phyloP scores from a whole-genome alignment of 2,797 vertebrate species.

The Amblyopsis hoosieri region DNA sequence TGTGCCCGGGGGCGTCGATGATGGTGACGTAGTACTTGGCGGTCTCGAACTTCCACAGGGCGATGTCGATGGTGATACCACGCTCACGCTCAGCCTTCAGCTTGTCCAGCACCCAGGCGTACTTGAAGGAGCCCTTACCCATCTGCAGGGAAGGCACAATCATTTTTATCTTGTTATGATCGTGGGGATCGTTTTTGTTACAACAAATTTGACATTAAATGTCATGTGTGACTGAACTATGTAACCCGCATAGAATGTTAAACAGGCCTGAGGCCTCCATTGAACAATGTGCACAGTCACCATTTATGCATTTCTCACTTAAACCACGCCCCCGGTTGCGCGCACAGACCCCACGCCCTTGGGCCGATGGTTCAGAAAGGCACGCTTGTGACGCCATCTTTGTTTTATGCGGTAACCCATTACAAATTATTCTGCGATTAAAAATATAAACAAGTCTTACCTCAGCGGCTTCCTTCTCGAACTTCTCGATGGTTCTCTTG shows the following conservation, averaged over 20 bases:
- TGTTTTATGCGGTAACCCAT: slow-evolving; percentile 4
- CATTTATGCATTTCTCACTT: neutral
- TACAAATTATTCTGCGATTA: neutral
- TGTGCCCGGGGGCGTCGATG: slow-evolving; percentile 82
- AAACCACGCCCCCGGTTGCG: slow-evolving; percentile 67
- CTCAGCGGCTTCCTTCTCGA: slow-evolving; percentile 85
- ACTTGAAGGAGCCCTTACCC: no score
- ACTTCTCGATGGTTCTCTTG: slow-evolving; percentile 86
- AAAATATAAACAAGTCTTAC: slow-evolving; percentile 45
- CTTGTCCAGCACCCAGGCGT: no score
- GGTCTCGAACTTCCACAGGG: slow-evolving; percentile 86
- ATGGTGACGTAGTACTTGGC: slow-evolving; percentile 81
- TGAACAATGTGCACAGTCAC: slow-evolving; percentile 47
- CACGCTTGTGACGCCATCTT: slow-evolving; percentile 79
- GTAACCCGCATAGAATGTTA: neutral
- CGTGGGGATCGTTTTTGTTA: no score
- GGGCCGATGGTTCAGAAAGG: slow-evolving; percentile 37
- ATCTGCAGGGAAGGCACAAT: no score
- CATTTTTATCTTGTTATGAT: no score
- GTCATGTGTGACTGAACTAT: no score
- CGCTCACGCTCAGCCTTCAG: no score
- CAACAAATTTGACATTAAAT: no score
- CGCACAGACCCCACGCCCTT: slow-evolving; percentile 59
- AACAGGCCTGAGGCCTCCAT: slow-evolving; percentile 19
- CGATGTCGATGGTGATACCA: slow-evolving; percentile 79